Evolutionary conservation across 2,113 vertebrate genomes (phyloP).

Genomic region (Puffinus mauretanicus): DNA sequence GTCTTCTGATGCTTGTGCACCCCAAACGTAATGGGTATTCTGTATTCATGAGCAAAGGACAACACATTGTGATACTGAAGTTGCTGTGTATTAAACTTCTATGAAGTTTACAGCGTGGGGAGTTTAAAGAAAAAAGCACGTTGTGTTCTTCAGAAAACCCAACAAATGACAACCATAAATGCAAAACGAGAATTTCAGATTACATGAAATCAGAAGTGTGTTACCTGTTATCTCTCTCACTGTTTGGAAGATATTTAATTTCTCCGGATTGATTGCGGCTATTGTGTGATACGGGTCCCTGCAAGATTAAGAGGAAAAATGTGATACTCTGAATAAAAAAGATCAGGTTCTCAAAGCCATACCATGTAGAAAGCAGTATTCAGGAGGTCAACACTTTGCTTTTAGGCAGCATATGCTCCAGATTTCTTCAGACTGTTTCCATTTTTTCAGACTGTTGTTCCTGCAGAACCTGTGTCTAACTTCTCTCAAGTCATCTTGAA

Average conservation of each 20-base stretch:
- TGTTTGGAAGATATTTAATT: slow-evolving; percentile 90
- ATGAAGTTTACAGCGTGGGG: accelerated
- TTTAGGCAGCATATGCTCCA: not conserved
- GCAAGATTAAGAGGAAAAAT: slow-evolving; percentile 38
- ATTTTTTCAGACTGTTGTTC: not conserved
- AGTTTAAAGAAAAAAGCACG: not conserved
- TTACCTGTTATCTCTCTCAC: slow-evolving; percentile 98
- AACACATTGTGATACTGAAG: not conserved
- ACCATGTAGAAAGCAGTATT: not conserved
- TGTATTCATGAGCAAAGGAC: not conserved
- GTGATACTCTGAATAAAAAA: not conserved
- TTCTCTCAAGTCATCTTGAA: not conserved
- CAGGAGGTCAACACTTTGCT: not conserved
- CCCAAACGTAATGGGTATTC: not conserved
- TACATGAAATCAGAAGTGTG: not conserved
- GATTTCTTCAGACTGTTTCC: not conserved
- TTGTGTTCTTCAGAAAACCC: not conserved
- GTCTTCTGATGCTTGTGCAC: not conserved
- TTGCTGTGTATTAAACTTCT: not conserved
- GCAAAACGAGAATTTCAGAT: not conserved
- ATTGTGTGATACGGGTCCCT: slow-evolving; percentile 96
- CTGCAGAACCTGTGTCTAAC: not conserved
- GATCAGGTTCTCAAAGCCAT: not conserved
- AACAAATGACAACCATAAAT: not conserved
- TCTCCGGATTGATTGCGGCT: slow-evolving; percentile 90